Base-by-base conservation (phyloP, 2,888 invertebrate genomes). In the Drosophila longiperda region DNA sequence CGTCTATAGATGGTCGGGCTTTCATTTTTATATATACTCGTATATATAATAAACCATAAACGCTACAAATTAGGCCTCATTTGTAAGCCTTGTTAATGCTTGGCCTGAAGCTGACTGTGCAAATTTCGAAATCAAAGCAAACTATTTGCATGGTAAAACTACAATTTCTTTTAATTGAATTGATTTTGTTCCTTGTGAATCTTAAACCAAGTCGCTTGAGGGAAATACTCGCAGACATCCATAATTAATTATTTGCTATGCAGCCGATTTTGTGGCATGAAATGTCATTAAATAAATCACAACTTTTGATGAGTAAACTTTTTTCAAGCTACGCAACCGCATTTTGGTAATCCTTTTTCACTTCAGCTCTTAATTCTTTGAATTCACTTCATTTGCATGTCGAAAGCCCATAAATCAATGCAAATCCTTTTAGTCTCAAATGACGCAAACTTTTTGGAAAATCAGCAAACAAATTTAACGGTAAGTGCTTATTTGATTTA, bases 191-290 rank as follows among this genome's bases (percentile, higher is more conserved):
- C 26, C 29, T 45, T 71, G 57, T 23, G 40, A 32, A 59, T 33
- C 38, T 45, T 36, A 26, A 42, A 55, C 62, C 69, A 73, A 78
- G 64, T 68, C 50, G 73, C 67, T 78, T 80, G 64, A 45, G 55
- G 36, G 65, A 65, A 48, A 66, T 61, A 53, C 49, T 40, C 29
- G 42, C 15, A 29, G 38, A 50, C 15, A 52, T 34, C 32, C 20
- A 11, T 23, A 29, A 48, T 36, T 29, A 32, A 34, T 40, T 42
- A 45, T 33, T 45, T 38, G 12, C 11, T 15, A 23, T 59, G 23
- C 26, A 38, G 29, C 17, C 59, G 32, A 50, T 55, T 45, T 33
- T 33, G 32, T 57, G 48, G 7, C 32, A 7, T 40, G 29, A 20
- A 17, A 17, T 33, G 57, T 40, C 58, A 59, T 62, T 36, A 59